phyloP scores from a whole-genome alignment of 1,140 invertebrate species.

The Magallana ariakensis region DNA sequence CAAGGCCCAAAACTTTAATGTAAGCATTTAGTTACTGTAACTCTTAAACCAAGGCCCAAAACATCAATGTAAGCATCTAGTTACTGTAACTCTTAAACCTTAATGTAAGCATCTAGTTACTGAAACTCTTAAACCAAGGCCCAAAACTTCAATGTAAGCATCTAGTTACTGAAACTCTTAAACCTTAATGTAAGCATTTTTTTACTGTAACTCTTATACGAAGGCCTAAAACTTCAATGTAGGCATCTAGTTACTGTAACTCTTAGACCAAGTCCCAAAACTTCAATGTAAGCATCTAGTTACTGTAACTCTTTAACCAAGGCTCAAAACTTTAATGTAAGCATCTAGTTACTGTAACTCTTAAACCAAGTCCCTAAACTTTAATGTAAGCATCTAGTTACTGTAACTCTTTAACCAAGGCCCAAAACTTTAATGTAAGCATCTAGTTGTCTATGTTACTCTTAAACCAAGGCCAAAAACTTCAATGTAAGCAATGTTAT shows the following conservation, averaged over 20 bases:
- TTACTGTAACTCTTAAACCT: slow-evolving; percentile 55
- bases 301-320: no score
- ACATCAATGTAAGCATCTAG: slow-evolving; percentile 74
- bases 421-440: no score
- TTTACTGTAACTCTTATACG: not conserved
- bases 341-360: no score
- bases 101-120: slow-evolving; percentile 67
- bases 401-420: no score
- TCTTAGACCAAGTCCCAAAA: not conserved
- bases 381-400: no score
- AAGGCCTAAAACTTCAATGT: not conserved
- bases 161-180: not conserved
- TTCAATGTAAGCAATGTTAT: no score
- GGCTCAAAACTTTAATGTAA: not conserved
- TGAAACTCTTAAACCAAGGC: slow-evolving; percentile 63
- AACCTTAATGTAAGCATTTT: not conserved
- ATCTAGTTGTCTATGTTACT: no score
- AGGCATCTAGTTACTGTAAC: not conserved
- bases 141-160: slow-evolving; percentile 77
- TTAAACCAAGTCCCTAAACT: no score
- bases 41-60: slow-evolving; percentile 70
- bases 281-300: not conserved
- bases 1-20: slow-evolving; percentile 77
- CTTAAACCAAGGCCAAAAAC: no score
- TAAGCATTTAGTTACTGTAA: slow-evolving; percentile 51